Conservation (phyloP, 2,797 vertebrate genomes). For the Allobates femoralis region DNA sequence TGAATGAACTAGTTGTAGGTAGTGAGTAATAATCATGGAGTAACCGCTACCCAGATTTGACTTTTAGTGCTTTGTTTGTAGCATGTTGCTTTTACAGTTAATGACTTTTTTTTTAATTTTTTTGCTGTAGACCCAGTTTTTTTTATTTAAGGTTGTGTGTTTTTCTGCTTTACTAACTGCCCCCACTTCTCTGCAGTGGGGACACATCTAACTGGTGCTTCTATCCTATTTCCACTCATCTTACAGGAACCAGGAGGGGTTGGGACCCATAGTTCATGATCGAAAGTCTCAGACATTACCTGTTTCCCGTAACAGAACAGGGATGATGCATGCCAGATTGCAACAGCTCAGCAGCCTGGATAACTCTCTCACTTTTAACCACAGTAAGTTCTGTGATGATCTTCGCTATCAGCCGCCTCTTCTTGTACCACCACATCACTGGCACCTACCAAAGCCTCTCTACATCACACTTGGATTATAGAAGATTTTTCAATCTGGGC, state of each 20-base stretch:
- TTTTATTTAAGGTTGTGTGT: constrained; percentile 64
- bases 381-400: constrained; percentile 88
- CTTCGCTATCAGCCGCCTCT: constrained; percentile 75
- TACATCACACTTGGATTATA: constrained; percentile 46
- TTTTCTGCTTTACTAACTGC: constrained; percentile 80
- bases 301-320: constrained; percentile 98
- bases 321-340: constrained; percentile 93
- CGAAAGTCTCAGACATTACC: constrained; percentile 98
- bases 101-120: constrained; percentile 59
- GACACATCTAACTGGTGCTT: constrained; percentile 80
- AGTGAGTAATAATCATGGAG: not conserved
- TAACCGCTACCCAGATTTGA: constrained; percentile 4
- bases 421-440: constrained; percentile 72
- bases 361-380: constrained; percentile 95
- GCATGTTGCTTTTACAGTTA: constrained; percentile 53
- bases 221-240: constrained; percentile 84
- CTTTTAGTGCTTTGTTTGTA: constrained; percentile 19
- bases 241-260: constrained; percentile 94
- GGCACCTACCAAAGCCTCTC: constrained; percentile 64
- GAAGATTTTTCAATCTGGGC: constrained; percentile 16
- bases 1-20: constrained; percentile 5
- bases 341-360: constrained; percentile 95
- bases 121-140: constrained; percentile 63
- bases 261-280: constrained; percentile 88
- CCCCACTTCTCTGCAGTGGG: constrained; percentile 73